Evolutionary conservation across 1,140 invertebrate species (phyloP).

Genomic region (Pinna nobilis): DNA sequence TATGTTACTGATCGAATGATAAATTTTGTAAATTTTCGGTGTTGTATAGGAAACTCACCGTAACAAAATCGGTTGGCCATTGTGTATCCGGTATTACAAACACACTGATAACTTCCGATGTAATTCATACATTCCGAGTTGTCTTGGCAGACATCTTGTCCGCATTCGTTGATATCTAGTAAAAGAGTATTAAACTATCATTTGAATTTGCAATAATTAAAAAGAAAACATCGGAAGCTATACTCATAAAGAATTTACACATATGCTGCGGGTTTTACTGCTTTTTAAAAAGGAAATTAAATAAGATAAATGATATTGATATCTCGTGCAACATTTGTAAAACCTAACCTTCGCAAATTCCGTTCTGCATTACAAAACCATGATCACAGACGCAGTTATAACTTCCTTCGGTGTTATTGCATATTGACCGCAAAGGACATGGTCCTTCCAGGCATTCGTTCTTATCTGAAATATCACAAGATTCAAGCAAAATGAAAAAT

Average conservation of each 20-base stretch:
- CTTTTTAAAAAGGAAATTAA: background rate
- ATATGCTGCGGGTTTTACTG: background rate
- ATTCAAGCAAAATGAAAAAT: too few relatives aligned
- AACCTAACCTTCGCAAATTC: background rate
- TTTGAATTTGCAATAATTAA: background rate
- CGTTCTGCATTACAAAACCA: background rate
- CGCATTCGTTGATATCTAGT: slow-evolving; percentile 42
- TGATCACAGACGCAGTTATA: too few relatives aligned
- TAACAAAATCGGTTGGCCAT: slow-evolving; percentile 23
- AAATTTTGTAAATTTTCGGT: background rate
- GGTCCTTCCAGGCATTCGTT: too few relatives aligned
- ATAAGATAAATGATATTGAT: background rate
- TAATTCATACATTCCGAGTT: slow-evolving; percentile 41
- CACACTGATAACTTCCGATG: slow-evolving; percentile 43
- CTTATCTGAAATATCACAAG: too few relatives aligned
- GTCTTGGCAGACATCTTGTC: slow-evolving; percentile 2
- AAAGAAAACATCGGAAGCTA: background rate
- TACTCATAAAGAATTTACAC: too few relatives aligned
- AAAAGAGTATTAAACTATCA: background rate
- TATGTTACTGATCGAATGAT: background rate
- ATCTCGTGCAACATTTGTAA: background rate
- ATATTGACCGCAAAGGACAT: too few relatives aligned
- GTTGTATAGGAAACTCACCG: slow-evolving; percentile 25
- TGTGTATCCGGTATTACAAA: slow-evolving; percentile 38
- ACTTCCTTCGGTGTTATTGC: too few relatives aligned